Base-by-base conservation (phyloP, 2,888 invertebrate species). In the Strigamia transsilvanica region DNA sequence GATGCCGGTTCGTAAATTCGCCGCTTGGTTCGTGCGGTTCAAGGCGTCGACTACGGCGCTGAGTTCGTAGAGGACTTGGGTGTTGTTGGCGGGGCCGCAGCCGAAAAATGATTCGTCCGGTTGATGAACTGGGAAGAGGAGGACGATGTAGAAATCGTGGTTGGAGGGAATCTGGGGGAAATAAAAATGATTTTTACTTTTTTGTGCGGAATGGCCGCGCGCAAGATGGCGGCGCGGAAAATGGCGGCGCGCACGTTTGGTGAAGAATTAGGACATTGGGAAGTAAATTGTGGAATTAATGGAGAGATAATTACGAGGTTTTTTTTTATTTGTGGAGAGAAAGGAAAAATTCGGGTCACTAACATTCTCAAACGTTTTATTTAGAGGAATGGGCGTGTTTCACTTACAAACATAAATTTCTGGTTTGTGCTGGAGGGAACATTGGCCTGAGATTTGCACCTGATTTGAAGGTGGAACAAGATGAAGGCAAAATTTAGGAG, bases 61-160 rank as follows among this genome's bases (percentile, higher is more conserved):
- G 27, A 61, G 21, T 61, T 56, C 21, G 23, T 32, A 56, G 3
- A 80, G n/a, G 1, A 38, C 13, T 10, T 80, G 51, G 27, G 18
- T 38, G n/a, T 27, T 18, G 27, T 61, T 38, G 2, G 61, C 80
- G 51, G 80, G 61, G 7, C 89, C 88, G 85, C 89, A 89, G 4
- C 85, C 84, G 82, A 87, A 86, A 42, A 86, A 85, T 42, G 86
- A 85, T 9, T 82, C 82, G 10, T 86, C 86, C 23, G 84, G 84
- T 42, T 85, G 83, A 77, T 86, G 86, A 4, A 85, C 84, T 5
- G 87, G 85, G 61, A 86, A 83, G 18, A 86, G 84, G 10, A 85
- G 84, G 7, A 85, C 85, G 41, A 86, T 85, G n/a, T 85, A 84
- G 38, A 86, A 84, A 23, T 84, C 84, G 23, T 84, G 84, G 15